Evolutionary conservation across 2,888 invertebrate species (phyloP).

Genomic region (Margaritifera margaritifera): DNA sequence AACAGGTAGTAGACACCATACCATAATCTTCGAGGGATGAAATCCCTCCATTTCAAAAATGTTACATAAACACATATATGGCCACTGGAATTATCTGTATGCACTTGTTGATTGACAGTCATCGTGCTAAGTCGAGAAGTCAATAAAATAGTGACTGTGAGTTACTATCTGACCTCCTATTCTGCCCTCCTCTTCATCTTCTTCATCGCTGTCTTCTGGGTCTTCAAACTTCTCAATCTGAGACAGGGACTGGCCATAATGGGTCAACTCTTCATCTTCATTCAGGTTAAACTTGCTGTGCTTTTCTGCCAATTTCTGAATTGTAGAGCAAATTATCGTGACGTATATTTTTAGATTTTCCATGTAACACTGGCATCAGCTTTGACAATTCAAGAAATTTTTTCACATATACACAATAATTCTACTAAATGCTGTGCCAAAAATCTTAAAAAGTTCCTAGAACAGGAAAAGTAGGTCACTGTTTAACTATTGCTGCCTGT

Average conservation of each 20-base stretch:
- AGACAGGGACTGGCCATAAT: constrained; percentile 89
- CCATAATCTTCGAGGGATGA: no score
- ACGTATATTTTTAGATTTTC: neutral
- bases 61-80: no score
- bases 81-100: no score
- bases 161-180: constrained; percentile 21
- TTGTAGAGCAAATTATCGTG: constrained; percentile 3
- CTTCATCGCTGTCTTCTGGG: constrained; percentile 77
- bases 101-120: no score
- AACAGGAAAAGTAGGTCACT: no score
- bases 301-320: constrained; percentile 70
- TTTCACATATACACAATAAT: neutral
- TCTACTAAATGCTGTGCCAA: no score
- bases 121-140: no score
- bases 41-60: no score
- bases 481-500: no score
- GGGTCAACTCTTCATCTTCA: constrained; percentile 88
- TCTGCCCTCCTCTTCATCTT: constrained; percentile 68
- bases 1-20: no score
- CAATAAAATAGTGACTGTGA: no score
- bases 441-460: no score
- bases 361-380: neutral
- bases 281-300: constrained; percentile 85
- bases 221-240: constrained; percentile 95
- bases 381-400: neutral